phyloP scores from a whole-genome alignment of 23 tunicate species.

The Oikopleura vanhoeffeni region DNA sequence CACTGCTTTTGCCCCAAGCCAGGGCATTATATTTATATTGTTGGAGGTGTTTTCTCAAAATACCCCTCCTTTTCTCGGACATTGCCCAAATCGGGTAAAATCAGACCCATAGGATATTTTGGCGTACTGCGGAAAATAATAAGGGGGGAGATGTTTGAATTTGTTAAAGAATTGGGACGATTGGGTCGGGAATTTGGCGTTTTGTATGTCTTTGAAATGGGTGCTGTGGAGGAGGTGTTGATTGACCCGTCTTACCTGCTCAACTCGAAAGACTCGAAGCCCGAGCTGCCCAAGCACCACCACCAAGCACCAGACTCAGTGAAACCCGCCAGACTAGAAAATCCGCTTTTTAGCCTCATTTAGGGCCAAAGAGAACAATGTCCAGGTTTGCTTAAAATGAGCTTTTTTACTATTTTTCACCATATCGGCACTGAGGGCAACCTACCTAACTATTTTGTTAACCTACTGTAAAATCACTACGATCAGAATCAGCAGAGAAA shows the following conservation, averaged over 20 bases:
- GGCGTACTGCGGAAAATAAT: too few species aligned
- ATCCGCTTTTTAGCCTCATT: too few species aligned
- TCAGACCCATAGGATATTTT: too few species aligned
- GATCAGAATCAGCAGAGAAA: not conserved
- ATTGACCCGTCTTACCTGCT: slow-evolving; percentile 13
- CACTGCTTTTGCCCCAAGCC: not conserved
- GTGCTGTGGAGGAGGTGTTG: slow-evolving; percentile 16
- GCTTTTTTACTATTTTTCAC: not conserved
- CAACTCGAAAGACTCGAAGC: slow-evolving; percentile 8
- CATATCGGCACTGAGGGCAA: not conserved
- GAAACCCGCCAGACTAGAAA: not conserved
- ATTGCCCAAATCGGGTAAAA: not conserved
- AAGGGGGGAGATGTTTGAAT: too few species aligned
- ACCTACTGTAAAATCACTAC: not conserved
- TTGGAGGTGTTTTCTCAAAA: not conserved
- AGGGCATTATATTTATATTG: not conserved
- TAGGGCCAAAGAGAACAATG: not conserved
- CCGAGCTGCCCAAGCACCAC: not conserved
- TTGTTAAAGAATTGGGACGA: too few species aligned
- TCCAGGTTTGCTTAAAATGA: not conserved
- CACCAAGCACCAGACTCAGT: not conserved
- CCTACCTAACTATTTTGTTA: not conserved
- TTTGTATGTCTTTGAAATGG: not conserved
- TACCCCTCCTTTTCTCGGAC: not conserved
- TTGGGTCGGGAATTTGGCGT: not conserved